Percentiles rank a stretch among this genome's conserved stretches.
Evolutionary conservation across 2,888 invertebrate genomes (phyloP).

Genomic region (Lysandra bellargus): DNA sequence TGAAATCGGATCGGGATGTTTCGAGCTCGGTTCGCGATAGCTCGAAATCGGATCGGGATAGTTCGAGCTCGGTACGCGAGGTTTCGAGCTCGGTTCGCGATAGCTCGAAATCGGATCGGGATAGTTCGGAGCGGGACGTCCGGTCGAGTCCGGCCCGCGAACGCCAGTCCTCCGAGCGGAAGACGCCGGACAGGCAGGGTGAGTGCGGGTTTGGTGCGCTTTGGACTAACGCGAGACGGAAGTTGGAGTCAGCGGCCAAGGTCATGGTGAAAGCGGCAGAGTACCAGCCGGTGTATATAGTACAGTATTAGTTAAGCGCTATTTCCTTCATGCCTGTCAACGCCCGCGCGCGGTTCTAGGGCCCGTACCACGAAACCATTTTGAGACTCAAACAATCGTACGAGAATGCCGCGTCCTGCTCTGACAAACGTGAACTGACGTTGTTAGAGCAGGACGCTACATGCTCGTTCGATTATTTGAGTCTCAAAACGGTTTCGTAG

Average conservation of each 20-base stretch:
- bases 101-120: slow-evolving; percentile 32
- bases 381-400: too few species aligned
- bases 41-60: slow-evolving; percentile 57
- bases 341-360: too few species aligned
- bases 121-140: slow-evolving; percentile 8
- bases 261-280: neutral
- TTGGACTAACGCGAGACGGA: slow-evolving; percentile 23
- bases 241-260: slow-evolving; percentile 3
- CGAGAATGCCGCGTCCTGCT: too few species aligned
- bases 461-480: too few species aligned
- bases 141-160: slow-evolving; percentile 30
- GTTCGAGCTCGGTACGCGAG: slow-evolving; percentile 64
- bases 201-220: slow-evolving; percentile 25
- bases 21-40: slow-evolving; percentile 15
- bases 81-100: slow-evolving; percentile 63
- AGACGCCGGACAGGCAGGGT: slow-evolving; percentile 30
- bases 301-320: neutral
- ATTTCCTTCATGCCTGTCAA: too few species aligned
- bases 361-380: too few species aligned
- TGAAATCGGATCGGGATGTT: slow-evolving; percentile 32
- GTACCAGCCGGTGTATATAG: neutral
- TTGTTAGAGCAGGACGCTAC: too few species aligned
- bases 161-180: slow-evolving; percentile 34
- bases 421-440: too few species aligned
- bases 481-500: too few species aligned